phyloP scores from a whole-genome alignment of 2,113 vertebrate species.

The Regulus satrapa region DNA sequence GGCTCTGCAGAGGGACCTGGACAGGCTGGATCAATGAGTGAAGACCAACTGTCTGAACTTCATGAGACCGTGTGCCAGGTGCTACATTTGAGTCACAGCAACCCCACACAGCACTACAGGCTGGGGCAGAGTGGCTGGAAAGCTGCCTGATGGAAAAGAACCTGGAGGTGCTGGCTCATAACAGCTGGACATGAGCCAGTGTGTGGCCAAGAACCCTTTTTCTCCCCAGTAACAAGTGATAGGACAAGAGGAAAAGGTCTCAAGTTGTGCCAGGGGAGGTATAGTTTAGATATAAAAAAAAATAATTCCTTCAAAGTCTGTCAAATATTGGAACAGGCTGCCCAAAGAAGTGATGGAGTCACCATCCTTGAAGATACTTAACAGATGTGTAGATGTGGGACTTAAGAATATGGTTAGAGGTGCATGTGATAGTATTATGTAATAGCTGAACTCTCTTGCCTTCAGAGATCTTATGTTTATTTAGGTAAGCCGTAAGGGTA shows the following conservation, averaged over 20 bases:
- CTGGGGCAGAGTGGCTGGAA: neutral
- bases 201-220: neutral
- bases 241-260: neutral
- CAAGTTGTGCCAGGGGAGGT: neutral
- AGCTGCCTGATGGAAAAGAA: neutral
- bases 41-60: neutral
- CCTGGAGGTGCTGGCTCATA: neutral
- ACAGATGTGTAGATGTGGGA: neutral
- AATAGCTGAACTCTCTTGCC: neutral
- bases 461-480: neutral
- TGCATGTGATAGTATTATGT: neutral
- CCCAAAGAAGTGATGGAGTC: neutral
- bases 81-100: neutral
- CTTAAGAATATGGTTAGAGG: neutral
- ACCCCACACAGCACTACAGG: neutral
- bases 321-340: neutral
- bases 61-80: fast-evolving
- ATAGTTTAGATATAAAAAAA: neutral
- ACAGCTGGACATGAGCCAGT: neutral
- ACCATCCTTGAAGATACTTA: neutral
- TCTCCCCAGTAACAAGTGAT: neutral
- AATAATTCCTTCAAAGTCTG: neutral
- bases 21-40: neutral
- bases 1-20: neutral
- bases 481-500: neutral